phyloP scores from a whole-genome alignment of 2,797 vertebrate genomes.

The Sebastes nivosus region DNA sequence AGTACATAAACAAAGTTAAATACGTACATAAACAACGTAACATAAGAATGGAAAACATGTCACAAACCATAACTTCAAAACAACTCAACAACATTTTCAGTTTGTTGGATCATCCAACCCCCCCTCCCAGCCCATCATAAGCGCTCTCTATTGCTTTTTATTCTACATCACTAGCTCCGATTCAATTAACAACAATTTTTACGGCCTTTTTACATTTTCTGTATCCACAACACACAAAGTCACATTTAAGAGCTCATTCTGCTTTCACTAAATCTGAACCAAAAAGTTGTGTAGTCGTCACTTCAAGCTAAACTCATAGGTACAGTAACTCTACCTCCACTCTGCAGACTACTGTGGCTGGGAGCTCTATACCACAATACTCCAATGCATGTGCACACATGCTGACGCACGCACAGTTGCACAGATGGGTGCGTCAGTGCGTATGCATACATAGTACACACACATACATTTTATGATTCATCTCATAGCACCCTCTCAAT shows the following conservation, averaged over 20 bases:
- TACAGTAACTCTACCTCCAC: neutral
- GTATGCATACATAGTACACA: neutral
- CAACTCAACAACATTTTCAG: too few species aligned
- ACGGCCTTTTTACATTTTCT: neutral
- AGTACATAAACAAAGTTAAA: too few species aligned
- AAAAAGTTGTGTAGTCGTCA: neutral
- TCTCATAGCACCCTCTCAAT: constrained; percentile 38
- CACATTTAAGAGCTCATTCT: neutral
- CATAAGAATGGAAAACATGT: neutral
- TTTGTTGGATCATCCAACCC: too few species aligned
- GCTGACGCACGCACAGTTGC: constrained; percentile 1
- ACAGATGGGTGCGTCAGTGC: constrained; percentile 10
- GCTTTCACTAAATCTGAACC: neutral
- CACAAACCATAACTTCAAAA: neutral
- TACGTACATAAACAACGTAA: neutral
- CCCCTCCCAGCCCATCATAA: neutral
- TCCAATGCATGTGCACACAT: neutral
- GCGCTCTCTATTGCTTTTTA: neutral
- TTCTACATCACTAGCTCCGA: neutral
- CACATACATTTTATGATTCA: constrained; percentile 32
- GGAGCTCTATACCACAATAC: neutral
- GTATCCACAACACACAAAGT: neutral
- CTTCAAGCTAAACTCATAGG: neutral
- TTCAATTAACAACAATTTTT: neutral
- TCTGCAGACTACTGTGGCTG: neutral